These are phyloP conservation scores for Chaetodon auriga DNA, from an alignment of 2,113 vertebrate species.

Conservation along the genomic window DNA sequence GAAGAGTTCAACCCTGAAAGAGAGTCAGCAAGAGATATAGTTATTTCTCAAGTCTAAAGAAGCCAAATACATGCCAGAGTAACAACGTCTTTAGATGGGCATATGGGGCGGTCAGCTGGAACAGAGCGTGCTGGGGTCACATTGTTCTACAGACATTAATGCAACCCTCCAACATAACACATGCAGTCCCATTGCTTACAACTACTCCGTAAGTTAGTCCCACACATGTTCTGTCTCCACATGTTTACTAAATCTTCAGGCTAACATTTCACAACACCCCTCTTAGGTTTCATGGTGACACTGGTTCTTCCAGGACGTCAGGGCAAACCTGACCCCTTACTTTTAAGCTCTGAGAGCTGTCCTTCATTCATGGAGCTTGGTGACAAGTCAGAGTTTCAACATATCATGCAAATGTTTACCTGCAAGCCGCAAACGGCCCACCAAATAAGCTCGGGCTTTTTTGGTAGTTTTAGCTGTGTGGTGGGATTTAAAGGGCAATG, in stretches of 20 bases:
- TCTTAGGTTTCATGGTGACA: constrained; percentile 69
- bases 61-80: no score
- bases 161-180: neutral
- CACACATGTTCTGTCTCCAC: neutral
- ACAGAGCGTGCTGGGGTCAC: constrained; percentile 14
- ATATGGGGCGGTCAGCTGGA: neutral
- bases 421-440: neutral
- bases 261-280: constrained; percentile 75
- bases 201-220: constrained; percentile 28
- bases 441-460: neutral
- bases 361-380: neutral
- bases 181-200: neutral
- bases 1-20: constrained; percentile 52
- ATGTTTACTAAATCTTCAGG: constrained; percentile 66
- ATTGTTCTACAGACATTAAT: neutral
- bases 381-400: constrained; percentile 9
- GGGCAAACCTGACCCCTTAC: constrained; percentile 55
- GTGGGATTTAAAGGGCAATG: constrained; percentile 20
- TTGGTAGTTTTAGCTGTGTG: neutral
- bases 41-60: neutral
- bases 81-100: neutral
- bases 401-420: neutral
- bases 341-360: neutral
- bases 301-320: constrained; percentile 28
- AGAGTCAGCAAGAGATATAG: neutral